A percentile compares a stretch with the other conserved stretches of the same genome.
These are phyloP conservation scores for Mimumesa dahlbomi DNA, from an alignment of 2,888 invertebrate species.

Conservation along the genomic window DNA sequence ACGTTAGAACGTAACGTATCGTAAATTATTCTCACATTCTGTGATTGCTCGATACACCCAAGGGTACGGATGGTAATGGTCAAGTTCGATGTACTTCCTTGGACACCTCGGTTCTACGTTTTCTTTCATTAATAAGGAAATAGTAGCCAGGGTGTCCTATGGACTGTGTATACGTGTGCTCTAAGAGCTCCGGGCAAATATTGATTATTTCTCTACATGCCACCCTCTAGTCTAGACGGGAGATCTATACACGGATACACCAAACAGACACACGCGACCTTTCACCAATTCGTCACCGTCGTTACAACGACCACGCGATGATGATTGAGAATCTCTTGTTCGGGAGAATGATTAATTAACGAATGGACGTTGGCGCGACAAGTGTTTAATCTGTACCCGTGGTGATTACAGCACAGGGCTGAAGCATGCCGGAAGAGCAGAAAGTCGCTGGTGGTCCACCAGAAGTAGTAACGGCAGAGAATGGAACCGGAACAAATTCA, in stretches of 20 bases:
- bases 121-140: conserved; percentile 41
- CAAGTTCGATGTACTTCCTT: conserved; percentile 9
- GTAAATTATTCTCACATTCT: no score
- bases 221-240: conserved; percentile 59
- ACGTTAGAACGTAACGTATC: no score
- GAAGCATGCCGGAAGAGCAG: conserved; percentile 78
- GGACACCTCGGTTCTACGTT: background rate
- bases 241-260: conserved; percentile 52
- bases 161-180: conserved; percentile 10
- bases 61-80: conserved; percentile 7
- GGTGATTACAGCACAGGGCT: conserved; percentile 52
- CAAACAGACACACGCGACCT: conserved; percentile 43
- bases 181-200: conserved; percentile 67
- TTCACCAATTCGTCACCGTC: background rate
- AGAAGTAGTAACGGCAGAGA: conserved; percentile 74
- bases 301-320: background rate
- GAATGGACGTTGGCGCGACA: no score
- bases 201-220: conserved; percentile 72
- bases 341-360: no score
- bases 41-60: no score
- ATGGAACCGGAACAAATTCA: conserved; percentile 76
- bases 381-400: background rate
- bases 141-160: conserved; percentile 1
- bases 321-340: no score
- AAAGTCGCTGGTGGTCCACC: conserved; percentile 67